These are phyloP conservation scores for Anhinga anhinga DNA, from an alignment of 2,113 vertebrate species.

Conservation along the genomic window DNA sequence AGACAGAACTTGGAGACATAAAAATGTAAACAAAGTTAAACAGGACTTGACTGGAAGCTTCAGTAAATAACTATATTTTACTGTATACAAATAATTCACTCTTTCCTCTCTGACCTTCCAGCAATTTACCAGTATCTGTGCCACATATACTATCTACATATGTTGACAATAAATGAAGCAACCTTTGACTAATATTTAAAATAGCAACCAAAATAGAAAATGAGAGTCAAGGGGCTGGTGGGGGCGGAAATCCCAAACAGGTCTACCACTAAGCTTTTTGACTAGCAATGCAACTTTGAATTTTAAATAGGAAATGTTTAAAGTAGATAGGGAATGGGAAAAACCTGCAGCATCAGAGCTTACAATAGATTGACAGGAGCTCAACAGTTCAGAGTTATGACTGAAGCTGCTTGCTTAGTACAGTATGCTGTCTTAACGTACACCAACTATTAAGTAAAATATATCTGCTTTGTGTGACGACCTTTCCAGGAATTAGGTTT, in stretches of 20 bases:
- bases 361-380: background rate
- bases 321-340: background rate
- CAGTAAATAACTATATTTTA: background rate
- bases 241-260: fast-evolving
- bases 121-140: background rate
- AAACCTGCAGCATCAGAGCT: background rate
- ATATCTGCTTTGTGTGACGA: background rate
- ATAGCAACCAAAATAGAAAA: background rate
- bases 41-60: background rate
- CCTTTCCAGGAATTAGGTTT: background rate
- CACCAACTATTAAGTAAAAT: background rate
- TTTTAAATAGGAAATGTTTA: background rate
- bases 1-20: background rate
- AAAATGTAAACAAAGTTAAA: background rate
- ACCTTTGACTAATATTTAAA: background rate
- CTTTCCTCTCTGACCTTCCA: background rate
- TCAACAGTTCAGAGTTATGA: background rate
- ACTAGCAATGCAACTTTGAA: background rate
- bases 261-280: background rate
- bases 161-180: background rate
- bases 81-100: background rate
- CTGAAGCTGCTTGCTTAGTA: background rate
- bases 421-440: background rate
- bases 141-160: background rate
- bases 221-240: fast-evolving